Evolutionary conservation across 2,888 invertebrate species (phyloP).

Genomic region (Machimus atricapillus): DNA sequence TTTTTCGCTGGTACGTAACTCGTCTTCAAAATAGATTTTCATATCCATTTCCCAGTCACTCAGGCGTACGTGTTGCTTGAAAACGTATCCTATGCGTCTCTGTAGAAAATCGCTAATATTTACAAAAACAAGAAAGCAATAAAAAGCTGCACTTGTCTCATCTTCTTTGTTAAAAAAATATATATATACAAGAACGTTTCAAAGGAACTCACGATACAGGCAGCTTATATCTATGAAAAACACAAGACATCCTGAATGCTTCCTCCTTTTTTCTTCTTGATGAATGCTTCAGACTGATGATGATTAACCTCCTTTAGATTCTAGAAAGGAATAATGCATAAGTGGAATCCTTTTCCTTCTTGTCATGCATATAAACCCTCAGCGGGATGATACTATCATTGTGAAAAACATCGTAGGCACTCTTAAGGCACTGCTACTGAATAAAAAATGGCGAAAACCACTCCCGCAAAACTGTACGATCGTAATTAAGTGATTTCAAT

Average conservation of each 20-base stretch:
- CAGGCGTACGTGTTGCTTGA: slow-evolving; percentile 7
- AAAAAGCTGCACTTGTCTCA: not conserved
- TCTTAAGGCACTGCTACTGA: not conserved
- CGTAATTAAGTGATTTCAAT: not conserved
- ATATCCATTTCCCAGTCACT: not conserved
- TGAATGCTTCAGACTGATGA: not conserved
- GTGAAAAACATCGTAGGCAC: not conserved
- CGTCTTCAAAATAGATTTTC: not conserved
- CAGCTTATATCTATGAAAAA: not conserved
- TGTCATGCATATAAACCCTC: not conserved
- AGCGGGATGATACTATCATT: not conserved
- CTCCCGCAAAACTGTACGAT: not conserved
- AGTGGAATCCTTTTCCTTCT: not conserved
- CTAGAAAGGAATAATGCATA: slow-evolving; percentile 7
- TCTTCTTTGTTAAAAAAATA: not conserved
- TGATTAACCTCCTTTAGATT: slow-evolving; percentile 23
- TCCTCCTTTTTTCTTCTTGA: not conserved
- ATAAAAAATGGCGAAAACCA: not conserved
- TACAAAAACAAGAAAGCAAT: not conserved
- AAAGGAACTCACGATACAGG: not conserved
- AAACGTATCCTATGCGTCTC: not conserved
- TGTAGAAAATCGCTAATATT: not conserved
- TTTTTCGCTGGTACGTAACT: not conserved
- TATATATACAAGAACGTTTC: not conserved
- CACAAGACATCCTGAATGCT: not conserved